Evolutionary conservation across 2,888 invertebrate genomes (phyloP).

Genomic region (Beris morrisii): DNA sequence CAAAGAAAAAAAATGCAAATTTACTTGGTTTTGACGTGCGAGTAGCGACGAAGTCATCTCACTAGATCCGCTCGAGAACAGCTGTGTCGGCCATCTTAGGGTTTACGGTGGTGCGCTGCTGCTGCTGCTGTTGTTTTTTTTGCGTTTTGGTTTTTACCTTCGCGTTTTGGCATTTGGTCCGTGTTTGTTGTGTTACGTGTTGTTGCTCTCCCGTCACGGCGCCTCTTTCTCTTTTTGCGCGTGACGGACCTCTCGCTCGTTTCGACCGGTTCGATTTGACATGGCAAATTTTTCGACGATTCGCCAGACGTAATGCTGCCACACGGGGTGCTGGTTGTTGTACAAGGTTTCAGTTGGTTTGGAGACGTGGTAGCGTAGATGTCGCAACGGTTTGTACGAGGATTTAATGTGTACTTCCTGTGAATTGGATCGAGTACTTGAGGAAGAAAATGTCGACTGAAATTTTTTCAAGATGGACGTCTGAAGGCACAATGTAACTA

Average conservation of each 20-base stretch:
- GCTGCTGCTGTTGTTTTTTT: constrained; percentile 5
- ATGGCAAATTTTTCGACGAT: constrained; percentile 2
- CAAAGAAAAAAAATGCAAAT: constrained; percentile 26
- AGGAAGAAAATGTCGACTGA: too few relatives aligned
- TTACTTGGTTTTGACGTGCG: constrained; percentile 44
- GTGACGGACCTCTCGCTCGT: constrained; percentile 36
- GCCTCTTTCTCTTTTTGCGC: too few relatives aligned
- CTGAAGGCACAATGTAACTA: too few relatives aligned
- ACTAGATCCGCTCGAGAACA: constrained; percentile 44
- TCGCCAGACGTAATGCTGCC: background rate
- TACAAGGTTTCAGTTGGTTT: too few relatives aligned
- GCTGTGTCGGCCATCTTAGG: constrained; percentile 48
- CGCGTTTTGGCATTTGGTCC: constrained; percentile 11
- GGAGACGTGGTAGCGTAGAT: too few relatives aligned
- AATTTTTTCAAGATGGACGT: too few relatives aligned
- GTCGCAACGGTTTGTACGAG: too few relatives aligned
- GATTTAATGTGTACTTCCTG: too few relatives aligned
- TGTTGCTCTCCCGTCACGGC: constrained; percentile 35
- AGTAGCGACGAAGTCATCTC: constrained; percentile 42
- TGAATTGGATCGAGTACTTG: too few relatives aligned
- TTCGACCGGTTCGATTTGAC: constrained; percentile 32
- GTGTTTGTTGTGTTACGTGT: constrained; percentile 39
- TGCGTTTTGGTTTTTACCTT: constrained; percentile 19
- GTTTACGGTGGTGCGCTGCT: constrained; percentile 35
- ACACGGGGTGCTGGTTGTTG: too few relatives aligned